These are phyloP conservation scores for Oscheius myriophilus DNA, from an alignment of 2,888 invertebrate species.

Conservation along the genomic window DNA sequence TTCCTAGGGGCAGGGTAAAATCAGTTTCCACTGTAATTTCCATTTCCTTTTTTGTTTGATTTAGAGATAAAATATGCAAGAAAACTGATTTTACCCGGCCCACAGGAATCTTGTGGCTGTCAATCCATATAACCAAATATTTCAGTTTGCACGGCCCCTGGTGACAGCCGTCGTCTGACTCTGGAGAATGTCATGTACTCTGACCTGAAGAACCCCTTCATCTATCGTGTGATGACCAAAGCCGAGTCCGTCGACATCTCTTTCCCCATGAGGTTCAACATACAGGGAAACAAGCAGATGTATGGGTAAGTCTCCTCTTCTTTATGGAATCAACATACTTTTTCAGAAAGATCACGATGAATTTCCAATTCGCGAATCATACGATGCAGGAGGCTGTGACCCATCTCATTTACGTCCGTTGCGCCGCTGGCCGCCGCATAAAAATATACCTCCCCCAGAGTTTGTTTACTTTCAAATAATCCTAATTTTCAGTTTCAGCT, in stretches of 20 bases:
- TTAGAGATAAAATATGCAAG: too few species aligned
- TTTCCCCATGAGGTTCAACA: conserved; percentile 36
- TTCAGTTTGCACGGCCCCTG: conserved; percentile 23
- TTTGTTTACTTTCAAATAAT: conserved; percentile 19
- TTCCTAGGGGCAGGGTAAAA: too few species aligned
- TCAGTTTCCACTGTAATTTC: too few species aligned
- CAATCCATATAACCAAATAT: too few species aligned
- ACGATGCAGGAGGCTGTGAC: conserved; percentile 47
- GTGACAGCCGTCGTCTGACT: conserved; percentile 32
- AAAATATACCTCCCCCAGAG: conserved; percentile 54
- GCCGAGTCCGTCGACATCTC: conserved; percentile 38
- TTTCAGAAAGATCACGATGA: conserved; percentile 39
- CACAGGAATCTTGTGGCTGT: too few species aligned
- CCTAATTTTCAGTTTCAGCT: conserved; percentile 28
- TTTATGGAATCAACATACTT: not conserved
- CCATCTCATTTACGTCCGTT: conserved; percentile 50
- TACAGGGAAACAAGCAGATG: conserved; percentile 32
- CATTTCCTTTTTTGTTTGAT: too few species aligned
- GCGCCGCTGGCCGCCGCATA: conserved; percentile 41
- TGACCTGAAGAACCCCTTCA: conserved; percentile 50
- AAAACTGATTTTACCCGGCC: too few species aligned
- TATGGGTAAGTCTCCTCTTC: conserved; percentile 29
- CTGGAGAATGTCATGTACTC: conserved; percentile 45
- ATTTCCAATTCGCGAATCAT: conserved; percentile 35
- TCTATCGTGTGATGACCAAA: conserved; percentile 45